Evolutionary conservation across 2,888 invertebrate genomes (phyloP).

Genomic region (Amblyteles armatorius): DNA sequence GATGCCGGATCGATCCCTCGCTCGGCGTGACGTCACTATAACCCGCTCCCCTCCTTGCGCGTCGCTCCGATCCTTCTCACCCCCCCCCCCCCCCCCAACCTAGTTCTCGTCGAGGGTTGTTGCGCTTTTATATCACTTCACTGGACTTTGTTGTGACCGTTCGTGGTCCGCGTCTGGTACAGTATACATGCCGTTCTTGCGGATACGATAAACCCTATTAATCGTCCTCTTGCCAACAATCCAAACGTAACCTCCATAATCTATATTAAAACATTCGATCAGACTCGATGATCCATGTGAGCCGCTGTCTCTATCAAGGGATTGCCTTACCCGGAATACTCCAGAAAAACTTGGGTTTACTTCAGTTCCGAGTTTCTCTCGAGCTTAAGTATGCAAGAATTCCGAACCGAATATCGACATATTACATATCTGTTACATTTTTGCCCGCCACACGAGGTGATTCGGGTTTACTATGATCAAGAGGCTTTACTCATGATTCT

Average conservation of each 20-base stretch:
- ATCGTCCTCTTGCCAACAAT: neutral
- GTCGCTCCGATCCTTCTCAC: conserved; percentile 17
- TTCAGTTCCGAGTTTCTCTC: neutral
- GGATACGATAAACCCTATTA: neutral
- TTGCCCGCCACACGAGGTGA: neutral
- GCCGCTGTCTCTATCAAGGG: neutral
- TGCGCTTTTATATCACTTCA: neutral
- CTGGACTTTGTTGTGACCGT: neutral
- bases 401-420: neutral
- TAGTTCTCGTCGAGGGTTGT: conserved; percentile 13
- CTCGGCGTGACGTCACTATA: conserved; percentile 68
- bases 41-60: conserved; percentile 45
- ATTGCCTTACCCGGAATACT: neutral
- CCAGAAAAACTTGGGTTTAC: neutral
- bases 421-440: neutral
- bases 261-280: neutral
- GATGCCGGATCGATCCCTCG: conserved; percentile 72
- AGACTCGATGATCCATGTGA: neutral
- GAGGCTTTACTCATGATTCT: neutral
- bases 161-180: neutral
- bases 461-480: neutral
- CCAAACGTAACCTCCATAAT: neutral
- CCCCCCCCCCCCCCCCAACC: neutral
- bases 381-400: neutral
- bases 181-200: neutral